Evolutionary conservation across 2,888 invertebrate species (phyloP), one percentile per base, ranked within the genome.

Genomic region (Aethes cnicana): DNA sequence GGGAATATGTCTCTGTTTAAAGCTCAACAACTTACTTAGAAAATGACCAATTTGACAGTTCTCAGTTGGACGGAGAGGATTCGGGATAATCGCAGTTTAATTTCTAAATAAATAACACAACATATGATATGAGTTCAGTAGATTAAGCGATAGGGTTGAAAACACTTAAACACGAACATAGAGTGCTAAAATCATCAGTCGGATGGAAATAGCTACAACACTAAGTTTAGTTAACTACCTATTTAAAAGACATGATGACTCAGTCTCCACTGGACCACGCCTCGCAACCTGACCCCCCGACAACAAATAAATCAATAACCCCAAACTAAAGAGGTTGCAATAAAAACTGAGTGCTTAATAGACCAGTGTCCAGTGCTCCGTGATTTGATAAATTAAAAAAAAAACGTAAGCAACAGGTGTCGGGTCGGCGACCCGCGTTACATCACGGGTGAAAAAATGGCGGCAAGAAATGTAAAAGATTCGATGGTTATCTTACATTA

Each of bases 371-470:
- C 74, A 77, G 68, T 63, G 44, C 23, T 39, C n/a, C 46, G 46
- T 32, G 44, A 33, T 46, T 52, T 46, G 44, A 42, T 36, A 54
- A 43, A 48, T 48, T 47, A 23, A 47, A 53, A 52, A 53, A 70
- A 73, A 70, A 69, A 64, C 63, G 64, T 65, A 72, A 76, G 72
- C 74, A 76, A 76, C 81, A 80, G 81, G 80, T 81, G 79, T 74
- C 41, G 59, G 75, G 66, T 55, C 74, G 57, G 54, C 55, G 72
- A 73, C 64, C 75, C 54, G 63, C 70, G 68, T 81, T 79, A 81
- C 80, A 78, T 83, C 81, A 84, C 70, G 72, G 68, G 69, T 67
- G 68, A 68, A 75, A 81, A 84, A 82, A 81, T 71, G 73, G 68
- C 70, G 68, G 68, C 68, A 75, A 81, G 83, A 82, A 81, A 77